phyloP scores from a whole-genome alignment of 2,888 invertebrate species.

The Cheilosia grossa region DNA sequence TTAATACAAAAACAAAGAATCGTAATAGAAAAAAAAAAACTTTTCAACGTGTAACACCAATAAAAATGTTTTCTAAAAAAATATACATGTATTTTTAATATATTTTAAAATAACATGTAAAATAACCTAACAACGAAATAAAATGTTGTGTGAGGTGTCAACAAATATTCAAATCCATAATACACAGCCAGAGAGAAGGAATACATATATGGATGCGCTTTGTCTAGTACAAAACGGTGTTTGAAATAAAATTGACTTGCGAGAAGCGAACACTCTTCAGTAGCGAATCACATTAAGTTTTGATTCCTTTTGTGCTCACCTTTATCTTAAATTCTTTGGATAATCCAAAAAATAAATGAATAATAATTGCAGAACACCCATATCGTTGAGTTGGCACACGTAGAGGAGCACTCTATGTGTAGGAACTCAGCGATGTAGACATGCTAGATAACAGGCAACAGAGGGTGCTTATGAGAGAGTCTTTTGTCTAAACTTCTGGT shows the following conservation, averaged over 20 bases:
- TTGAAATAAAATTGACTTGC: constrained; percentile 39
- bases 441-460: constrained; percentile 27
- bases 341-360: too few relatives aligned
- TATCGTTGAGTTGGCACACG: too few relatives aligned
- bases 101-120: constrained; percentile 22
- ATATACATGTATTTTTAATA: constrained; percentile 8
- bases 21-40: constrained; percentile 48
- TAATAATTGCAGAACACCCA: too few relatives aligned
- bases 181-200: constrained; percentile 35
- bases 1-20: constrained; percentile 26
- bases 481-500: not conserved
- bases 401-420: too few relatives aligned
- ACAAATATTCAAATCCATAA: constrained; percentile 28
- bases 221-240: constrained; percentile 43
- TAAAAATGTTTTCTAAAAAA: constrained; percentile 35
- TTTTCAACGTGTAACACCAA: constrained; percentile 43
- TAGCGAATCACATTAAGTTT: constrained; percentile 21
- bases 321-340: constrained; percentile 8
- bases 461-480: constrained; percentile 19
- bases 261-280: constrained; percentile 28
- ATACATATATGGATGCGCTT: not conserved
- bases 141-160: constrained; percentile 33
- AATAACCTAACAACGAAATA: constrained; percentile 55
- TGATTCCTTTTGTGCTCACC: constrained; percentile 47
- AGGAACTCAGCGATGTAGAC: not conserved